Evolutionary conservation across 2,797 vertebrate genomes (phyloP).

Genomic region (Microctenopoma lineatum): DNA sequence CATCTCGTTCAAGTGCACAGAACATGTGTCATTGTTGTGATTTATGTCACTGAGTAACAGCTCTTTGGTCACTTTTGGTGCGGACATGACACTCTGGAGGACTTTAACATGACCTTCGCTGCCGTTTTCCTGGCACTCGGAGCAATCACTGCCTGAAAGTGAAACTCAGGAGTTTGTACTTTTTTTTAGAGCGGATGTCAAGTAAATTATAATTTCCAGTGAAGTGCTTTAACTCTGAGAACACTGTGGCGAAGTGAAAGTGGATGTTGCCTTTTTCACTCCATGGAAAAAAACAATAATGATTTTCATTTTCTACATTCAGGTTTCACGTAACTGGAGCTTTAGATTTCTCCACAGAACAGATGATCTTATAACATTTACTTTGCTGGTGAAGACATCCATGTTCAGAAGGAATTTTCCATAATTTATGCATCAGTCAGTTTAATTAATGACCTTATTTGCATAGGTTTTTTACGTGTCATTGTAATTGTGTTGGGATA

Average conservation of each 20-base stretch:
- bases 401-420: slow-evolving; percentile 26
- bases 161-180: background rate
- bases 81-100: slow-evolving; percentile 12
- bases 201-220: background rate
- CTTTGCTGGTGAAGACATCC: slow-evolving; percentile 21
- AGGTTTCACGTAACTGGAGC: background rate
- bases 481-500: slow-evolving; percentile 31
- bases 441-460: slow-evolving; percentile 62
- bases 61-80: slow-evolving; percentile 16
- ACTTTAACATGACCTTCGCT: background rate
- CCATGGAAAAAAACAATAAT: background rate
- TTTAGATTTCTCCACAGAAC: background rate
- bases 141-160: slow-evolving; percentile 1
- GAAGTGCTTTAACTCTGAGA: background rate
- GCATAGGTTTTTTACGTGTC: slow-evolving; percentile 30
- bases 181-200: background rate
- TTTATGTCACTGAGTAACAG: slow-evolving; percentile 49
- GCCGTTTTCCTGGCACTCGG: background rate
- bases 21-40: slow-evolving; percentile 35
- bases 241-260: background rate
- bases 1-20: slow-evolving; percentile 26
- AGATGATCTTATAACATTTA: slow-evolving; percentile 15
- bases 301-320: background rate
- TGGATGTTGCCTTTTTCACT: background rate
- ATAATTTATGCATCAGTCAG: slow-evolving; percentile 29